Conservation (phyloP, 1,140 invertebrate genomes). For the Drosophila willistoni region DNA sequence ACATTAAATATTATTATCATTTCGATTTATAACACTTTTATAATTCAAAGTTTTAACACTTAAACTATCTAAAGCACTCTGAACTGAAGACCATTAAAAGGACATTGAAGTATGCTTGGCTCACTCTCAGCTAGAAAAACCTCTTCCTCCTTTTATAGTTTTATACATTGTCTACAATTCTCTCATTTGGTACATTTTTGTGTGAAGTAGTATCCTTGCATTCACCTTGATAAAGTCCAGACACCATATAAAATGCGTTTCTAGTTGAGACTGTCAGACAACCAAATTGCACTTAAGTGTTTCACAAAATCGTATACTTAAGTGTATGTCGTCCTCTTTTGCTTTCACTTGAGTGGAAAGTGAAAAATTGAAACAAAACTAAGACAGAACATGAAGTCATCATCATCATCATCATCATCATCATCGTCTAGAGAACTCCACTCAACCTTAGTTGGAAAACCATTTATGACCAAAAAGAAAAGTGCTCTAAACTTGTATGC, state of each 20-base stretch:
- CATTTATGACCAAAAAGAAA: conserved; percentile 5
- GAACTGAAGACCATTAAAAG: not conserved
- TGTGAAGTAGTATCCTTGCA: not conserved
- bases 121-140: not conserved
- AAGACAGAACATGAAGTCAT: conserved; percentile 3
- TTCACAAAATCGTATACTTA: conserved; percentile 13
- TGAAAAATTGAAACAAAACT: not conserved
- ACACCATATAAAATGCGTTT: conserved; percentile 12
- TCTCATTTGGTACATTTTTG: not conserved
- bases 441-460: conserved; percentile 9
- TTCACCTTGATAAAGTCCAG: conserved; percentile 7
- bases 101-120: not conserved
- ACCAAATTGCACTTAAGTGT: conserved; percentile 23
- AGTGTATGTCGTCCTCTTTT: conserved; percentile 4
- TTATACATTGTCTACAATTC: not conserved
- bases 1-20: too few species aligned
- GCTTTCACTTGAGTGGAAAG: not conserved
- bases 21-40: too few species aligned
- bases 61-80: too few species aligned
- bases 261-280: not conserved
- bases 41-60: too few species aligned
- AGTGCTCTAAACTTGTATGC: conserved; percentile 3
- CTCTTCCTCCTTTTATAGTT: not conserved
- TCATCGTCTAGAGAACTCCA: not conserved
- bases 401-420: not conserved